These are phyloP conservation scores for Carposina sasakii DNA, from an alignment of 1,140 invertebrate species.

Conservation along the genomic window DNA sequence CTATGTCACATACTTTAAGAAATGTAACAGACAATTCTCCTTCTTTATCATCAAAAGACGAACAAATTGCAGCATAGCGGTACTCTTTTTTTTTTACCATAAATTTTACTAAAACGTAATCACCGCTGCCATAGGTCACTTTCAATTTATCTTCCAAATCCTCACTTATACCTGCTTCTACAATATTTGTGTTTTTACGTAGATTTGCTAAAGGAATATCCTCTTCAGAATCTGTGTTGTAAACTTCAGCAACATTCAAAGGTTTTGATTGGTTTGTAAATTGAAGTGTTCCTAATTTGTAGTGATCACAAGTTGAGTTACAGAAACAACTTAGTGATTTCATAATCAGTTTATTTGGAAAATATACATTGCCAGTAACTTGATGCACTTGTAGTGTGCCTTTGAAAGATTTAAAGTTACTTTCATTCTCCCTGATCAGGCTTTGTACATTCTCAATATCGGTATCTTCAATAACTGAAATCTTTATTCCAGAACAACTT, in stretches of 20 bases:
- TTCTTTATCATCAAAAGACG: constrained; percentile 10
- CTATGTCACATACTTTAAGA: constrained; percentile 10
- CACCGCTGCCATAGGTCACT: constrained; percentile 11
- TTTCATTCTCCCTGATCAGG: constrained; percentile 13
- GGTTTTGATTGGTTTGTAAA: constrained; percentile 1
- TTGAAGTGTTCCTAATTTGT: constrained; percentile 9
- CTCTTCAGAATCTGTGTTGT: constrained; percentile 13
- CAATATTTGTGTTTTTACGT: neutral
- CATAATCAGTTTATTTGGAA: constrained; percentile 9
- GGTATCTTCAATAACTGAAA: constrained; percentile 16
- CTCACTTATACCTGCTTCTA: neutral
- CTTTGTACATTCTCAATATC: constrained; percentile 10
- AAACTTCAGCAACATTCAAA: neutral
- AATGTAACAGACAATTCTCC: constrained; percentile 13
- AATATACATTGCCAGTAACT: constrained; percentile 12
- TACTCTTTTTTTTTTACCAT: constrained; percentile 14
- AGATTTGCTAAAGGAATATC: constrained; percentile 13
- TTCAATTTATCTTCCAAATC: constrained; percentile 6
- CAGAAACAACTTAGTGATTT: constrained; percentile 15
- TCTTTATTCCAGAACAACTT: constrained; percentile 11
- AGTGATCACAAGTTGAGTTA: constrained; percentile 11
- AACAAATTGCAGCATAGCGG: constrained; percentile 12
- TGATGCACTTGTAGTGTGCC: constrained; percentile 12
- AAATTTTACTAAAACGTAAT: constrained; percentile 13
- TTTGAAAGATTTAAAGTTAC: constrained; percentile 8